These are phyloP conservation scores for Drosophila anomelani DNA, from an alignment of 2,888 invertebrate species.

Conservation along the genomic window DNA sequence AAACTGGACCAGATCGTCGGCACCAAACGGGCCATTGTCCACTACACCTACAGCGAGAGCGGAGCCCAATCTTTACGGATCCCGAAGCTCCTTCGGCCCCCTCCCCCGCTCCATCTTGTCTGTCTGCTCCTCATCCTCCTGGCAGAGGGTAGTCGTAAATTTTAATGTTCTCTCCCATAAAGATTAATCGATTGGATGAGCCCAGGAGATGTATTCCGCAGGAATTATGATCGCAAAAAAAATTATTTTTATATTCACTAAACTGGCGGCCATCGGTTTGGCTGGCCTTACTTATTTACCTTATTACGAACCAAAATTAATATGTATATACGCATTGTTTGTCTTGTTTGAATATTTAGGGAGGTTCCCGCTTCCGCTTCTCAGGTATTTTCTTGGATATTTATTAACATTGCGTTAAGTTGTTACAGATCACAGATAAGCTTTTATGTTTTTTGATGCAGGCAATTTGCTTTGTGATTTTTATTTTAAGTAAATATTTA, in stretches of 20 bases:
- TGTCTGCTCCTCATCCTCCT: slow-evolving; percentile 3
- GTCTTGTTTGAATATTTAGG: slow-evolving; percentile 4
- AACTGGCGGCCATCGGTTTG: slow-evolving; percentile 3
- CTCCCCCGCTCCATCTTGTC: background rate
- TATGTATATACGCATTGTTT: slow-evolving; percentile 46
- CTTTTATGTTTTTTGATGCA: background rate
- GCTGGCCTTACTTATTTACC: slow-evolving; percentile 53
- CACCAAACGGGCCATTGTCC: slow-evolving; percentile 37
- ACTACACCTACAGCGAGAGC: slow-evolving; percentile 40
- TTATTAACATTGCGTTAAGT: background rate
- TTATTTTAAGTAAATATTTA: background rate
- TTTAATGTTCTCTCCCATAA: slow-evolving; percentile 64
- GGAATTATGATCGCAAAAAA: background rate
- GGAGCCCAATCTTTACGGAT: background rate
- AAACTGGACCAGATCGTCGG: slow-evolving; percentile 16
- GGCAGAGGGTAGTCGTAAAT: slow-evolving; percentile 59
- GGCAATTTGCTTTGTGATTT: background rate
- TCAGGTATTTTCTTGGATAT: background rate
- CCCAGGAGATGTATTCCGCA: background rate
- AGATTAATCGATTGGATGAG: slow-evolving; percentile 59
- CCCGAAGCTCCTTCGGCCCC: too few relatives aligned
- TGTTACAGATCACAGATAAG: slow-evolving; percentile 5
- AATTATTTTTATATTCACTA: background rate
- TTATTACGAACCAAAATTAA: slow-evolving; percentile 57
- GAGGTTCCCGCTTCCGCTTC: slow-evolving; percentile 12